These are phyloP conservation scores for Orthosia gracilis DNA, from an alignment of 2,888 invertebrate species.

Conservation along the genomic window DNA sequence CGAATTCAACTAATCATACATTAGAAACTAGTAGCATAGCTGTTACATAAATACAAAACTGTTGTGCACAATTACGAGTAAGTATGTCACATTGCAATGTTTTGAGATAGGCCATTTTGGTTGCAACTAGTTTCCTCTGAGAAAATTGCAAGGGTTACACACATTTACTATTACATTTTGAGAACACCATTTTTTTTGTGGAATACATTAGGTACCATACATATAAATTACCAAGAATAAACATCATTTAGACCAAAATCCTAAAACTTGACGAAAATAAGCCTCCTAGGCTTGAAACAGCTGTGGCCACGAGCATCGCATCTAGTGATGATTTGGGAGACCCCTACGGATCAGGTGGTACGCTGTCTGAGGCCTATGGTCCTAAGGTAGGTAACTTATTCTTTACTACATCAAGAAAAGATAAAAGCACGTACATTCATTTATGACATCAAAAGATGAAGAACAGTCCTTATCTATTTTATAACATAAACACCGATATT, in stretches of 20 bases:
- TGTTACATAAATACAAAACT: background rate
- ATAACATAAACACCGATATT: conserved; percentile 9
- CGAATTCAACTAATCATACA: conserved; percentile 17
- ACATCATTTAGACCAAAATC: background rate
- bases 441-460: conserved; percentile 8
- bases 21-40: conserved; percentile 16
- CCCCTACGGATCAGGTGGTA: conserved; percentile 1
- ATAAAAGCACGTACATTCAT: conserved; percentile 12
- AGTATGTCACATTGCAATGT: background rate
- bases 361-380: background rate
- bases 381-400: conserved; percentile 6
- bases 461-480: background rate
- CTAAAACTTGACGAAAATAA: background rate
- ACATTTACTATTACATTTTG: background rate
- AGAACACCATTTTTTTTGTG: background rate
- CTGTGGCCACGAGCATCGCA: background rate
- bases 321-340: background rate
- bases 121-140: background rate
- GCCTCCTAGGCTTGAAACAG: background rate
- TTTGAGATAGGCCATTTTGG: background rate
- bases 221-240: background rate
- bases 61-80: background rate
- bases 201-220: background rate
- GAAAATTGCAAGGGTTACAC: background rate
- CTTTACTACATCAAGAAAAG: conserved; percentile 8